phyloP scores from a whole-genome alignment of 2,113 vertebrate species.

The Laticauda laticaudata region DNA sequence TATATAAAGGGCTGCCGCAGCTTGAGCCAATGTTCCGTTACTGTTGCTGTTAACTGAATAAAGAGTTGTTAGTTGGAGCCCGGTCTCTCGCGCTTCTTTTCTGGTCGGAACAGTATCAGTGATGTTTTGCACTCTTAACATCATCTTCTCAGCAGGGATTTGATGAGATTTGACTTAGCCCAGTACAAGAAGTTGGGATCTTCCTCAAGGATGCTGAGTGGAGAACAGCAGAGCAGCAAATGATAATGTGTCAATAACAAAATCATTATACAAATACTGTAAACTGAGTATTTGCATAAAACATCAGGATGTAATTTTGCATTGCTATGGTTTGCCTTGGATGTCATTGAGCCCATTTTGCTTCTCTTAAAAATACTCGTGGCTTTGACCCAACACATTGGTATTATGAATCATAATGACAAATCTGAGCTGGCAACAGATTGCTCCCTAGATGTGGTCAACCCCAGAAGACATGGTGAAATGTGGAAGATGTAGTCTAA shows the following conservation, averaged over 20 bases:
- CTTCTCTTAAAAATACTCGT: neutral
- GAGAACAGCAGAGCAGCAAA: neutral
- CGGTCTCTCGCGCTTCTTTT: too few relatives aligned
- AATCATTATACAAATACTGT: neutral
- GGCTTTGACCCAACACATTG: neutral
- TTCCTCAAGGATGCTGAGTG: neutral
- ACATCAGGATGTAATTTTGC: neutral
- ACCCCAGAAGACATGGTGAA: neutral
- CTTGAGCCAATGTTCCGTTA: too few relatives aligned
- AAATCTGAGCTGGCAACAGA: neutral
- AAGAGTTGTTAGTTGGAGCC: too few relatives aligned
- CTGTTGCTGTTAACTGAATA: too few relatives aligned
- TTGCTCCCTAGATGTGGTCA: neutral
- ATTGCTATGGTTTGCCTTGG: neutral
- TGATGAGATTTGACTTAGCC: neutral
- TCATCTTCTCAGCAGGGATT: neutral
- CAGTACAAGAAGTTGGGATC: neutral
- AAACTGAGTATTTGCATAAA: neutral
- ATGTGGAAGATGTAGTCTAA: neutral
- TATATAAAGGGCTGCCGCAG: too few relatives aligned
- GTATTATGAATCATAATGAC: neutral
- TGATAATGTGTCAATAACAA: neutral
- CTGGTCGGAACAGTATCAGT: too few relatives aligned
- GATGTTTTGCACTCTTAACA: neutral
- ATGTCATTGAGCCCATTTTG: neutral